A percentile compares a stretch with the other conserved stretches of the same genome.
Conservation (phyloP, 2,797 vertebrate genomes). For the Acipenser transmontanus region DNA sequence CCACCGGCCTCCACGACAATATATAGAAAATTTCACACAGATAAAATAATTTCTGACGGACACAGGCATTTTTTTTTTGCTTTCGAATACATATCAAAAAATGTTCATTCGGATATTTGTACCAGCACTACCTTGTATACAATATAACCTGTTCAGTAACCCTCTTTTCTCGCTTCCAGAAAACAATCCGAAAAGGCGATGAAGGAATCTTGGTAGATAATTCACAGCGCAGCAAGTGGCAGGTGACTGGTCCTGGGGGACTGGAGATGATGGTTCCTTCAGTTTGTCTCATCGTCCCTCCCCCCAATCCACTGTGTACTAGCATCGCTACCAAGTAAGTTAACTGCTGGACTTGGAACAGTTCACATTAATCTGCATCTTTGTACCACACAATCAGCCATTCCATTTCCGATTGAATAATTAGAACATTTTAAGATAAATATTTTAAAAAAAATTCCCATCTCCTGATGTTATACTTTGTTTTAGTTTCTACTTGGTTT, state of each 20-base stretch:
- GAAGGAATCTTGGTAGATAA: constrained; percentile 92
- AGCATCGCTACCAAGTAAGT: constrained; percentile 81
- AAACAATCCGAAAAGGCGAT: constrained; percentile 77
- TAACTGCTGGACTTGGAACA: background rate
- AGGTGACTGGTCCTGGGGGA: constrained; percentile 84
- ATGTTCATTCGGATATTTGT: background rate
- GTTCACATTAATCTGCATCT: too few relatives aligned
- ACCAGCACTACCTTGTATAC: background rate
- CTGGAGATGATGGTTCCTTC: constrained; percentile 91
- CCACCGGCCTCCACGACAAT: too few relatives aligned
- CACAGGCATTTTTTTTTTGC: constrained; percentile 2
- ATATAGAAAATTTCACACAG: too few relatives aligned
- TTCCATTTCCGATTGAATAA: too few relatives aligned
- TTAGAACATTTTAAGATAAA: too few relatives aligned
- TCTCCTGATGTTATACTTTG: too few relatives aligned
- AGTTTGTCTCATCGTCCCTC: constrained; percentile 82
- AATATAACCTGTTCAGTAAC: background rate
- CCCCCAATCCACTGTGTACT: constrained; percentile 78
- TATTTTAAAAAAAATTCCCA: too few relatives aligned
- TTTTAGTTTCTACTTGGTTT: too few relatives aligned
- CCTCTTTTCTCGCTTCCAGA: constrained; percentile 52
- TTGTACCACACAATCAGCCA: too few relatives aligned
- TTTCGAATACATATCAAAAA: constrained; percentile 7
- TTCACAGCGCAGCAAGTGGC: constrained; percentile 90
- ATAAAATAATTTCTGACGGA: too few relatives aligned